Conservation (phyloP, 2,888 invertebrate genomes). For the Tenthredo mesomela region DNA sequence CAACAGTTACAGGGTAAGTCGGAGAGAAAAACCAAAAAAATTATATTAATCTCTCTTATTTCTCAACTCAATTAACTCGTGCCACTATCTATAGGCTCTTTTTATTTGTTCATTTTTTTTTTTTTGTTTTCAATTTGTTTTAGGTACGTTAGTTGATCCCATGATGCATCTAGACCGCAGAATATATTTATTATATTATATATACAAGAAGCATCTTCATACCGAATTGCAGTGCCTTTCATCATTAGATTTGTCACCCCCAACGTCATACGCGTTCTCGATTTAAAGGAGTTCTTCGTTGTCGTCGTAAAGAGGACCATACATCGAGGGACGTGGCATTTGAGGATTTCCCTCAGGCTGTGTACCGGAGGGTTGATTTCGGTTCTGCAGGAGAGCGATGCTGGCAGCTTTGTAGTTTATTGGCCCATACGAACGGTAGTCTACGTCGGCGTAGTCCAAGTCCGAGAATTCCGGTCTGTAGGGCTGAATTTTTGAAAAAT, state of each 20-base stretch:
- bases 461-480: conserved; percentile 88
- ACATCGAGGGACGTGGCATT: conserved; percentile 73
- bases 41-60: background rate
- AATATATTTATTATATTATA: conserved; percentile 26
- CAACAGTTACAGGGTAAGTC: conserved; percentile 63
- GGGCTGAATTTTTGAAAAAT: conserved; percentile 81
- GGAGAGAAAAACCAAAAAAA: background rate
- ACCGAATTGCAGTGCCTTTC: conserved; percentile 12
- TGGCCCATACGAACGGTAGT: conserved; percentile 93
- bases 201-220: conserved; percentile 47
- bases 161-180: conserved; percentile 35
- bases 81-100: background rate
- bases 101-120: background rate
- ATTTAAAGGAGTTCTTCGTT: conserved; percentile 74
- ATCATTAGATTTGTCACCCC: background rate
- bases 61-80: background rate
- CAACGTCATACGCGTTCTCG: background rate
- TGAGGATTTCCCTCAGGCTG: conserved; percentile 54
- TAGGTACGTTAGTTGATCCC: conserved; percentile 51
- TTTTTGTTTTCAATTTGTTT: background rate
- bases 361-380: conserved; percentile 58
- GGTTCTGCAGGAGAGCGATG: conserved; percentile 78
- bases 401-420: conserved; percentile 96
- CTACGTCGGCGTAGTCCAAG: conserved; percentile 94
- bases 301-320: conserved; percentile 71